Conservation (phyloP, 2,888 invertebrate genomes). For the Drosophila mettleri region DNA sequence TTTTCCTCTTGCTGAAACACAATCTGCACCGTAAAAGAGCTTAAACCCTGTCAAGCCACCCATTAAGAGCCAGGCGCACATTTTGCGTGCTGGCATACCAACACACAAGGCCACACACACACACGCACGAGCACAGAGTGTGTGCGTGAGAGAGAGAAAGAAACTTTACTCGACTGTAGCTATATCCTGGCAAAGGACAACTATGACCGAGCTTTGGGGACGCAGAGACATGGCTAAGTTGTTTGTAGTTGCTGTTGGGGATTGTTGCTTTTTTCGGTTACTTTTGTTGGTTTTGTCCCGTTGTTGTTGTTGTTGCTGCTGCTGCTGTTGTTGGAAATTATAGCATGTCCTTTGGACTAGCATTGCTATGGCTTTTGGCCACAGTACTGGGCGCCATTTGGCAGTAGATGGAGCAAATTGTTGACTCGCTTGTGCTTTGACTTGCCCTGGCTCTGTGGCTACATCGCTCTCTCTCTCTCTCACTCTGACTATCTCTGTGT, state of each 20-base stretch:
- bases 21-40: slow-evolving; percentile 81
- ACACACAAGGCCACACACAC: slow-evolving; percentile 50
- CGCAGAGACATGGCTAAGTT: slow-evolving; percentile 72
- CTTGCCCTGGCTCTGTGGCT: slow-evolving; percentile 32
- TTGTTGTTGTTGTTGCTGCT: slow-evolving; percentile 40
- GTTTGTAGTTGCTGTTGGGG: slow-evolving; percentile 70
- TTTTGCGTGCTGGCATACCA: slow-evolving; percentile 78
- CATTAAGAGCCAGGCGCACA: slow-evolving; percentile 77
- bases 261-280: slow-evolving; percentile 79
- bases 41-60: slow-evolving; percentile 82
- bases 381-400: slow-evolving; percentile 30
- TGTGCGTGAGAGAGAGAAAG: slow-evolving; percentile 6
- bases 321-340: slow-evolving; percentile 72
- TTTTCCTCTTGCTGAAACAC: slow-evolving; percentile 68
- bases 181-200: slow-evolving; percentile 69
- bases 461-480: background rate
- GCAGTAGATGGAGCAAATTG: slow-evolving; percentile 46
- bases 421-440: slow-evolving; percentile 61
- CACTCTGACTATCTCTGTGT: background rate
- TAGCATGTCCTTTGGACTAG: slow-evolving; percentile 79
- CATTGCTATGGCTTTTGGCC: slow-evolving; percentile 75
- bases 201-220: slow-evolving; percentile 74
- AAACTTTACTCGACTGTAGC: slow-evolving; percentile 9
- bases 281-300: slow-evolving; percentile 72
- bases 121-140: slow-evolving; percentile 19